Evolutionary conservation across 2,888 invertebrate genomes (phyloP).

Genomic region (Pyrrhia umbra): DNA sequence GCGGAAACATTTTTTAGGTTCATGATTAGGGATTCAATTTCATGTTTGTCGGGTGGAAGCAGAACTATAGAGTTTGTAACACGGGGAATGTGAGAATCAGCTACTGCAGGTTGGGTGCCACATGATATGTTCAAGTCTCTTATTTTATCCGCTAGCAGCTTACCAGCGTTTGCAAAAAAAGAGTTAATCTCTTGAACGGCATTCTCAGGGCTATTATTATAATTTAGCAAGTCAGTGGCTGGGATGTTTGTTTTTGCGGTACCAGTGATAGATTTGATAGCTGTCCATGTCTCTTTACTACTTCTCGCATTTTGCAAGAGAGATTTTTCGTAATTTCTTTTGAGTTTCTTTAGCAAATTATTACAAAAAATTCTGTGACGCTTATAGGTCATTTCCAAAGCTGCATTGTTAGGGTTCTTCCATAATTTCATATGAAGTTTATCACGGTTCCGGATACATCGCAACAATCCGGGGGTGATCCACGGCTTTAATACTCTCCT

Average conservation of each 20-base stretch:
- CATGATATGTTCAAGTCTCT: not conserved
- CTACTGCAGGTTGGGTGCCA: not conserved
- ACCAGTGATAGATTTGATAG: slow-evolving; percentile 1
- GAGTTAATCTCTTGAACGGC: too few relatives aligned
- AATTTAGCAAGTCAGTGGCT: not conserved
- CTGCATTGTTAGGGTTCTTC: not conserved
- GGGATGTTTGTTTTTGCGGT: not conserved
- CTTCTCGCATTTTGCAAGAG: not conserved
- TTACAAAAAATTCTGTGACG: too few relatives aligned
- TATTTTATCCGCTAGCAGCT: not conserved
- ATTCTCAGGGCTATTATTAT: not conserved
- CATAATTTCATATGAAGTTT: not conserved
- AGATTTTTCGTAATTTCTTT: not conserved
- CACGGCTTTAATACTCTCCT: not conserved
- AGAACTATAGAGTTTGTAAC: not conserved
- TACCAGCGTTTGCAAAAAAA: too few relatives aligned
- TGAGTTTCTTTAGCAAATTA: not conserved
- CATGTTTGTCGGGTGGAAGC: not conserved
- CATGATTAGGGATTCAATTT: not conserved
- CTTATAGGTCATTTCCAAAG: not conserved
- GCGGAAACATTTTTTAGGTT: not conserved
- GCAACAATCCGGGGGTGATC: not conserved
- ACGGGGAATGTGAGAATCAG: not conserved
- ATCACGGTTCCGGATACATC: not conserved
- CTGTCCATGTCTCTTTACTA: not conserved